Conservation (phyloP, 2,113 vertebrate genomes). For the Hemiscyllium ocellatum region DNA sequence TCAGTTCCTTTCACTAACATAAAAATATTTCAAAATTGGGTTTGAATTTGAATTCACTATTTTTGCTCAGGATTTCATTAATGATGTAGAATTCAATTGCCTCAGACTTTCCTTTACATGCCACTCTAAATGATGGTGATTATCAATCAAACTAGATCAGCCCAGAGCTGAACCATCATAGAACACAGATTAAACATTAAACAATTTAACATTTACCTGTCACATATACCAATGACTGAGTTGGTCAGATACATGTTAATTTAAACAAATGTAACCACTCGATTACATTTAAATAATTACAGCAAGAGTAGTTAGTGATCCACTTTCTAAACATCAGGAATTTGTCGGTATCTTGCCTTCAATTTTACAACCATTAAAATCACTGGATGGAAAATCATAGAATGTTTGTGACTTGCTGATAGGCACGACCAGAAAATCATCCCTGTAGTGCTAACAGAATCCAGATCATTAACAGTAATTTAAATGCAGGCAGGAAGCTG, state of each 20-base stretch:
- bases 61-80: neutral
- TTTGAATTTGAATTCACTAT: neutral
- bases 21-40: neutral
- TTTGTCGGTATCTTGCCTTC: neutral
- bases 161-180: neutral
- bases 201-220: neutral
- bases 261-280: neutral
- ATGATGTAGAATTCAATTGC: neutral
- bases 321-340: neutral
- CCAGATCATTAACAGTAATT: neutral
- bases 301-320: neutral
- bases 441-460: neutral
- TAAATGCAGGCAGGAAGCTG: neutral
- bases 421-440: neutral
- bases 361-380: neutral
- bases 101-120: neutral
- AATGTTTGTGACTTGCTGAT: neutral
- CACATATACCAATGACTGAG: neutral
- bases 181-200: neutral
- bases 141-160: neutral
- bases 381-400: neutral
- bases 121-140: neutral
- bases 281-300: neutral
- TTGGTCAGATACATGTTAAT: neutral
- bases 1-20: neutral